These are phyloP conservation scores for Sciaenops ocellatus DNA, from an alignment of 2,797 vertebrate species.

Conservation along the genomic window DNA sequence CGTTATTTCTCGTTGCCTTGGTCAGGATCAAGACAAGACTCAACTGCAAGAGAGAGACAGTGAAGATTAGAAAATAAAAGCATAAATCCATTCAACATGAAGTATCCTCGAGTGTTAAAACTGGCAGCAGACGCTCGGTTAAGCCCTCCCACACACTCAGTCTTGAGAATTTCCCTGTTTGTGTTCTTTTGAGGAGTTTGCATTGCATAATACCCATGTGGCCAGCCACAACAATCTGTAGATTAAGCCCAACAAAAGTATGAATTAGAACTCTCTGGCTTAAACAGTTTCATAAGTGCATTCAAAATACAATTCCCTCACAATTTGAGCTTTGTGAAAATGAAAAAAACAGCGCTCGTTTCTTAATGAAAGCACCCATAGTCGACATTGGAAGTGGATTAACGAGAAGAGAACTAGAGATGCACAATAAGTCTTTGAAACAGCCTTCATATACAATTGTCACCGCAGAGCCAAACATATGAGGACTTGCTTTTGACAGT, in stretches of 20 bases:
- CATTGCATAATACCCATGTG: constrained; percentile 79
- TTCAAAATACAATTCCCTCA: constrained; percentile 76
- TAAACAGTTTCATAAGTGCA: constrained; percentile 63
- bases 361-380: constrained; percentile 69
- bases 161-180: constrained; percentile 80
- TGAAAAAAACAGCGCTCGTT: constrained; percentile 54
- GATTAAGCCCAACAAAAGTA: constrained; percentile 78
- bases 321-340: constrained; percentile 76
- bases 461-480: constrained; percentile 70
- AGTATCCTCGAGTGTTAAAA: constrained; percentile 75
- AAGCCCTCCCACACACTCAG: constrained; percentile 85
- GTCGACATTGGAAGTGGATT: constrained; percentile 78
- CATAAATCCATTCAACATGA: constrained; percentile 75
- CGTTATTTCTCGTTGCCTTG: constrained; percentile 53
- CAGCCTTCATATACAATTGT: constrained; percentile 72
- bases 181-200: constrained; percentile 79
- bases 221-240: constrained; percentile 79
- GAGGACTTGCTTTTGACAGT: constrained; percentile 75
- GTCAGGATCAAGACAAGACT: constrained; percentile 71
- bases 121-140: constrained; percentile 77
- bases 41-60: constrained; percentile 70
- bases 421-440: constrained; percentile 76
- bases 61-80: constrained; percentile 79
- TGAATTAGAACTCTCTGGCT: constrained; percentile 70
- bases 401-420: constrained; percentile 69